phyloP scores from a whole-genome alignment of 2,888 invertebrate genomes.

The Podotricha telesiphe region DNA sequence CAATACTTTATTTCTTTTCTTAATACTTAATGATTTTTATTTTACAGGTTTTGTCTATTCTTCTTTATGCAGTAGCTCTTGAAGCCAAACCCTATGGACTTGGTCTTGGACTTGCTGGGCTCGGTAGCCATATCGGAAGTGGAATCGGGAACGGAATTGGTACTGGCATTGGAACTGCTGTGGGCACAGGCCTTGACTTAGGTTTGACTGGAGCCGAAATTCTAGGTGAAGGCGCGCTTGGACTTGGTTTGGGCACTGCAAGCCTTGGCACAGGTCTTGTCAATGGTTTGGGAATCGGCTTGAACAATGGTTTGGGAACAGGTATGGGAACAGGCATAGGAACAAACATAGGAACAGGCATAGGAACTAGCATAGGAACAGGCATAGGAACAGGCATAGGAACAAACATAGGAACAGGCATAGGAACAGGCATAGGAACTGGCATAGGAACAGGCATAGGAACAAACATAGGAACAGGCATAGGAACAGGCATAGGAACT shows the following conservation, averaged over 20 bases:
- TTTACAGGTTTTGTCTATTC: slow-evolving; percentile 22
- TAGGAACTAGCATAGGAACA: no score
- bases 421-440: slow-evolving; percentile 22
- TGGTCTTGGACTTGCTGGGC: background rate
- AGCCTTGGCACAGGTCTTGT: background rate
- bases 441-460: slow-evolving; percentile 21
- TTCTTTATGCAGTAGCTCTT: slow-evolving; percentile 18
- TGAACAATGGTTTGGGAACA: no score
- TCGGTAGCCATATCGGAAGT: slow-evolving; percentile 9
- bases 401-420: no score
- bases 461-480: no score
- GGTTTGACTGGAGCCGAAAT: background rate
- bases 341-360: no score
- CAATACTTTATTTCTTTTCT: background rate
- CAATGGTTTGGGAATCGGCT: background rate
- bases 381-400: no score
- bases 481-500: no score
- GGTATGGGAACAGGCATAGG: no score
- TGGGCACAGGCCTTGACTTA: background rate
- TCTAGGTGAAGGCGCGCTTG: background rate
- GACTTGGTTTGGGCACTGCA: background rate
- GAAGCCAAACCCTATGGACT: slow-evolving; percentile 17
- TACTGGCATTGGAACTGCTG: background rate
- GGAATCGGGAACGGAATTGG: background rate
- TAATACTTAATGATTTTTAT: background rate